These are phyloP conservation scores for Bunonema sp. DNA, from an alignment of 2,888 invertebrate genomes.

Conservation along the genomic window DNA sequence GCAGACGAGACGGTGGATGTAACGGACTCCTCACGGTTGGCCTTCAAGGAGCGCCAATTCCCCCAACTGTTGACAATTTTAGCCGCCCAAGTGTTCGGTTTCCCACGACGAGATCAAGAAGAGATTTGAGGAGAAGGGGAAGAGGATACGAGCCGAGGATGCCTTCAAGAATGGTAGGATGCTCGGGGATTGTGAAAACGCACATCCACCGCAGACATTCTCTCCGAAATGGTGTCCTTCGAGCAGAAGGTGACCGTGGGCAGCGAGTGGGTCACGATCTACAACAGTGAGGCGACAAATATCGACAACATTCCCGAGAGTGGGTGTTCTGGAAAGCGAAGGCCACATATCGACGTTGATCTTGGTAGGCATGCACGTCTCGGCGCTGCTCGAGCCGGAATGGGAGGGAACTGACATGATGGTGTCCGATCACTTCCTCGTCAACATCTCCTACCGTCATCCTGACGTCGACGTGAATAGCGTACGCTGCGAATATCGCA, in stretches of 20 bases:
- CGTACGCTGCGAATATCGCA: no score
- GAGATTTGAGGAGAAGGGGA: slow-evolving; percentile 4
- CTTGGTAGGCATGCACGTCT: no score
- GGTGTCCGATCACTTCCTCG: slow-evolving; percentile 13
- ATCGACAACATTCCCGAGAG: slow-evolving; percentile 12
- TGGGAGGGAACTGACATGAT: no score
- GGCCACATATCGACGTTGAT: no score
- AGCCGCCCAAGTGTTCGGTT: slow-evolving; percentile 26
- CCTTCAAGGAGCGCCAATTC: not conserved
- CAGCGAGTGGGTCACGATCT: slow-evolving; percentile 19
- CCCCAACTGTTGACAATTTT: slow-evolving; percentile 1
- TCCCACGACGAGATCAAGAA: slow-evolving; percentile 19
- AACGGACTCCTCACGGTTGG: not conserved
- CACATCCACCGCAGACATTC: not conserved
- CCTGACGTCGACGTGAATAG: no score
- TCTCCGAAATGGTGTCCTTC: slow-evolving; percentile 6
- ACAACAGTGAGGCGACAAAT: slow-evolving; percentile 15
- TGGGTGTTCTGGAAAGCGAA: slow-evolving; percentile 2
- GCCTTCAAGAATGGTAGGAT: not conserved
- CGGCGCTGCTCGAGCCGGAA: no score
- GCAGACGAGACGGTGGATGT: not conserved
- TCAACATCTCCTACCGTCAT: slow-evolving; percentile 14
- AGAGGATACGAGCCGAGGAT: not conserved
- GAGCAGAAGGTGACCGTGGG: slow-evolving; percentile 11
- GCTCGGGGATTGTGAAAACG: not conserved